Evolutionary conservation across 2,113 vertebrate species (phyloP).

Genomic region (Galemys pyrenaicus): DNA sequence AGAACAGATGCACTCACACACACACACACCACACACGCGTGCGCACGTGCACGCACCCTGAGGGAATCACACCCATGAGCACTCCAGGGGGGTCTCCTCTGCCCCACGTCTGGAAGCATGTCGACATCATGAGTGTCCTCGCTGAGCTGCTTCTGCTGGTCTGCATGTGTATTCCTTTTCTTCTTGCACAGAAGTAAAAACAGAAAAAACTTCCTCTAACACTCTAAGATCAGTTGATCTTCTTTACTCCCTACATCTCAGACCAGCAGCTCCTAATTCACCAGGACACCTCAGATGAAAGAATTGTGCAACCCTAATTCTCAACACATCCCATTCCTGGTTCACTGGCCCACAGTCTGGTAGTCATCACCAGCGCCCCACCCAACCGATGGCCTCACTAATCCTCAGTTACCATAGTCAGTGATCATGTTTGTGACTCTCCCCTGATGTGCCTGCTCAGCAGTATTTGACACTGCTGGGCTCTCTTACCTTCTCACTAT

Average conservation of each 20-base stretch:
- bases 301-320: background rate
- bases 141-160: background rate
- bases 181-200: background rate
- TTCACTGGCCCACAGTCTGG: background rate
- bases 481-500: background rate
- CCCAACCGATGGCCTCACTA: background rate
- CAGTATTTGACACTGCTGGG: background rate
- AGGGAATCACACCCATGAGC: background rate
- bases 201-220: background rate
- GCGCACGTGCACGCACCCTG: no score
- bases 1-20: background rate
- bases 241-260: background rate
- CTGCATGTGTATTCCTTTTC: background rate
- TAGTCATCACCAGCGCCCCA: background rate
- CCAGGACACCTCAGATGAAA: background rate
- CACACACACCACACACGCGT: background rate
- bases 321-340: background rate
- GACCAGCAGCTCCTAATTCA: background rate
- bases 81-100: background rate
- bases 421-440: background rate
- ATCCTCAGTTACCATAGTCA: background rate
- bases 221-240: background rate
- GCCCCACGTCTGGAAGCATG: background rate
- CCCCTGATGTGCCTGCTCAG: background rate
- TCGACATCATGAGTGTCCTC: background rate